Evolutionary conservation across 2,888 invertebrate species (phyloP).

Genomic region (Caenorhabditis doughertyi): DNA sequence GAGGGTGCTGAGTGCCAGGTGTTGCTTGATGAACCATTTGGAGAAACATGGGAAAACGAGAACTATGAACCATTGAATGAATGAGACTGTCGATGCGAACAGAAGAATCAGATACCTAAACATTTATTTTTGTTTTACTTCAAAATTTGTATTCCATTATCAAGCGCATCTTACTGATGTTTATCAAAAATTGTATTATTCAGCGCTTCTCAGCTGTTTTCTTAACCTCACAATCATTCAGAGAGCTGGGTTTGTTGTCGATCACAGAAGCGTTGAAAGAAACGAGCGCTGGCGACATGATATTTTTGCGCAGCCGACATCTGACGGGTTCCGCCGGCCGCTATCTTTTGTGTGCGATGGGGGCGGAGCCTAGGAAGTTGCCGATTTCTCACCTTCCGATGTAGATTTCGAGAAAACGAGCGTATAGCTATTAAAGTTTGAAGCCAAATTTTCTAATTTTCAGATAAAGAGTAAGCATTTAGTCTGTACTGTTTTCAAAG

Average conservation of each 20-base stretch:
- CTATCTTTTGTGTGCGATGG: slow-evolving; percentile 30
- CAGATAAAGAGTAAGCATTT: background rate
- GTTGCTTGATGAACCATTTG: slow-evolving; percentile 78
- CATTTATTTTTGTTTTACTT: background rate
- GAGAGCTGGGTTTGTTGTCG: slow-evolving; percentile 71
- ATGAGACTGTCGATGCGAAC: slow-evolving; percentile 73
- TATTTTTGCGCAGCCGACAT: slow-evolving; percentile 47
- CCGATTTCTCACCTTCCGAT: too few relatives aligned
- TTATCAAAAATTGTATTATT: slow-evolving; percentile 27
- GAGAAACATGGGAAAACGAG: slow-evolving; percentile 80
- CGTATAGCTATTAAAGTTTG: background rate
- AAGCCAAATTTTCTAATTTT: background rate
- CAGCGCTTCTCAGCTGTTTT: slow-evolving; percentile 65
- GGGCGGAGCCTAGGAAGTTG: slow-evolving; percentile 40
- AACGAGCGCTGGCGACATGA: background rate
- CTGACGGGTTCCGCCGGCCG: slow-evolving; percentile 41
- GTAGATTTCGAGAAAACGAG: too few relatives aligned
- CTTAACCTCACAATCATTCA: slow-evolving; percentile 66
- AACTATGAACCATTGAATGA: slow-evolving; percentile 79
- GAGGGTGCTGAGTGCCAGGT: slow-evolving; percentile 76
- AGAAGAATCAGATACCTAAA: slow-evolving; percentile 79
- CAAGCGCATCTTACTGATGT: background rate
- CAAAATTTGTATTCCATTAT: background rate
- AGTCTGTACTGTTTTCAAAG: background rate
- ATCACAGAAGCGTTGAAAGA: slow-evolving; percentile 59